Base-by-base conservation (phyloP, 2,797 vertebrate genomes). In the Sciaenops ocellatus region DNA sequence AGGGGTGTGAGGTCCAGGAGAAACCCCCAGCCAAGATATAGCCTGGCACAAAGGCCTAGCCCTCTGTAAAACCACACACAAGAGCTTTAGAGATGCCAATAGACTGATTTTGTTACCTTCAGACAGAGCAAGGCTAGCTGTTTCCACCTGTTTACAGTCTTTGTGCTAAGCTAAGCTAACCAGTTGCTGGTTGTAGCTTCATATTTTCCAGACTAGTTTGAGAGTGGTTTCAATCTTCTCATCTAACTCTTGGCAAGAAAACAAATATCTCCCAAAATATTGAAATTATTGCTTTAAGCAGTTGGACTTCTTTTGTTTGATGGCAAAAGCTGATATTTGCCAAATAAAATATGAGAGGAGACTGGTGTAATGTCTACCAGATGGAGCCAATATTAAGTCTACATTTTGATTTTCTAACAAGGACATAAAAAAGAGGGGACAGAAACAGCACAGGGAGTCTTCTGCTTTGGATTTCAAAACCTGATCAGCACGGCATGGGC, bases 391-490 rank as follows among this genome's bases (percentile, higher is more conserved):
- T 61, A 54, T 20, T 28, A 16, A 59, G 28, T 26, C 41, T 30
- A 41, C 10, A 50, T 66, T 59, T 60, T 34, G 38, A 51, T 56
- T 74, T 12, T 67, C 50, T 48, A 41, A 34, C 28, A 51, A 78
- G 57, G 28, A 18, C 18, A 63, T 44, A 56, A 11, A 28, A n/a
- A 44, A 10, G n/a, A 38, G 20, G 11, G 8, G 18, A 48, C 5
- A 66, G 38, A 69, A 78, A 44, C 1, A 22, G 56, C 30, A 46
- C 6, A n/a, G 10, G 15, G 34, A 28, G 51, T 28, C n/a, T 30
- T 55, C 48, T 48, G 56, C 13, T 47, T 71, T 28, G 75, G 61
- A 70, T 76, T 77, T 76, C 12, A 2, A 26, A 66, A 60, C 71
- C 60, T 34, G n/a, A 46, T 73, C 28, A 74, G 6, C 59, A 56